Evolutionary conservation across 2,113 vertebrate genomes (phyloP).

Genomic region (Nettapus auritus): DNA sequence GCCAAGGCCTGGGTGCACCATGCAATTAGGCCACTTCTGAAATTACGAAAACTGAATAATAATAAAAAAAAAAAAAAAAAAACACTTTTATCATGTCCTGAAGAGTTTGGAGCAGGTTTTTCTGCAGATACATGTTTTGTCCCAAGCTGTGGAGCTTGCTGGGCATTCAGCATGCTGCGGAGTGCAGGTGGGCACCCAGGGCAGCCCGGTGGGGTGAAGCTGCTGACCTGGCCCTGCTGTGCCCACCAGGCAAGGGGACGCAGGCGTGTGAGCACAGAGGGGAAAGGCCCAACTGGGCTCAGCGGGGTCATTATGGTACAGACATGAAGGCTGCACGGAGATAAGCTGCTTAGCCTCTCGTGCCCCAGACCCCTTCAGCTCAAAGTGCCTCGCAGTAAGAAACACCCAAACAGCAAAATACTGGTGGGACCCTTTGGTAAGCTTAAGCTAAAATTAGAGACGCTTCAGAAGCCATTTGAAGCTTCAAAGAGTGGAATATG

Average conservation of each 20-base stretch:
- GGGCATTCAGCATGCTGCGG: rapidly evolving
- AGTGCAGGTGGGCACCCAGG: rapidly evolving
- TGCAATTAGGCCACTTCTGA: not conserved
- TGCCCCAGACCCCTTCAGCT: not conserved
- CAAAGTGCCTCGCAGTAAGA: not conserved
- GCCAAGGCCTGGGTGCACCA: rapidly evolving
- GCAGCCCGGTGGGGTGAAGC: not conserved
- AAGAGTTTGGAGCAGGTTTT: not conserved
- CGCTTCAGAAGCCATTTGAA: not conserved
- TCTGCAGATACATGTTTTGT: not conserved
- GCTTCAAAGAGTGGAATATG: not conserved
- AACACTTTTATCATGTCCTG: not conserved
- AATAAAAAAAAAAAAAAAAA: not conserved
- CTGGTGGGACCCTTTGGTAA: not conserved
- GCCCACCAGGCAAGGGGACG: not conserved
- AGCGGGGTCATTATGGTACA: rapidly evolving
- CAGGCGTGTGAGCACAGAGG: rapidly evolving
- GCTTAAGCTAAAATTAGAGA: not conserved
- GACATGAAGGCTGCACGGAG: not conserved
- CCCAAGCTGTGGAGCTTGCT: not conserved
- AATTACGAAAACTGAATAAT: not conserved
- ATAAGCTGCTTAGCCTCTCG: not conserved
- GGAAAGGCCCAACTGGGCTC: not conserved
- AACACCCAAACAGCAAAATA: not conserved
- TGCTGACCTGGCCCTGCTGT: not conserved